Evolutionary conservation across 2,797 vertebrate species (phyloP).

Genomic region (Gallinago solitaria): DNA sequence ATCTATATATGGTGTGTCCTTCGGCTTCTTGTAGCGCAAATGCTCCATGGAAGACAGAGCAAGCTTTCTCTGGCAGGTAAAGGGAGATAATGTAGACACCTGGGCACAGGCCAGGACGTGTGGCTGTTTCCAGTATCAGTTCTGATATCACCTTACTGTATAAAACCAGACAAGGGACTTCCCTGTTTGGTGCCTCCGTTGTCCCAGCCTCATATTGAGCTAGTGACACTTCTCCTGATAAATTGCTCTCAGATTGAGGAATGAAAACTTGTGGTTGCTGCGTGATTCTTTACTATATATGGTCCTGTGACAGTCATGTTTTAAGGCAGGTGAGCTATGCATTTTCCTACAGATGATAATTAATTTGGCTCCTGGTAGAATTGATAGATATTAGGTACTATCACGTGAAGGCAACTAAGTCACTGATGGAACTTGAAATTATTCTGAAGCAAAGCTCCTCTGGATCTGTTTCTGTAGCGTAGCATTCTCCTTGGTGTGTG

Average conservation of each 20-base stretch:
- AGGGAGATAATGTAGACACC: background rate
- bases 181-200: background rate
- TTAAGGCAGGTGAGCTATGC: background rate
- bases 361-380: background rate
- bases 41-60: background rate
- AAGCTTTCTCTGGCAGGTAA: background rate
- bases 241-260: background rate
- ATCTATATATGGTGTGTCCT: background rate
- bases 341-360: background rate
- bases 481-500: slow-evolving; percentile 5
- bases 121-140: background rate
- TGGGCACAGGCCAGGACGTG: background rate
- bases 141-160: background rate
- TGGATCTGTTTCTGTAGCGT: background rate
- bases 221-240: background rate
- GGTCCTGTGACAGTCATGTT: background rate
- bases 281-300: background rate
- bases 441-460: slow-evolving; percentile 12
- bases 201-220: background rate
- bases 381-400: background rate
- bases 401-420: background rate
- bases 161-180: background rate
- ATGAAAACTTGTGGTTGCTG: background rate
- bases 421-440: background rate
- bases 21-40: background rate